Evolutionary conservation across 2,888 invertebrate species (phyloP), one percentile per base, ranked within the genome.

Genomic region (Cynaeus angustus): DNA sequence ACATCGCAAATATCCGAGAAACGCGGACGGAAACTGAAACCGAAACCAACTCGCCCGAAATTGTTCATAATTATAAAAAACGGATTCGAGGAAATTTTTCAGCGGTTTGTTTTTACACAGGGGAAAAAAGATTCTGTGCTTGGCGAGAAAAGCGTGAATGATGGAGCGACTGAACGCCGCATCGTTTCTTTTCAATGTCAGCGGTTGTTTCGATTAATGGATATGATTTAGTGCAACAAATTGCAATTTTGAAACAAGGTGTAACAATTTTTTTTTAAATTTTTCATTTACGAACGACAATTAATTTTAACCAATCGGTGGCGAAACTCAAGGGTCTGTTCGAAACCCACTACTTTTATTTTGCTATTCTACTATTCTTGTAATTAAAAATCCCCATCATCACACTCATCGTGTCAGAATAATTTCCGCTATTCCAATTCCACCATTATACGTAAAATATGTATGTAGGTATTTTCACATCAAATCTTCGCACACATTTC

Each of bases 21-120:
- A 48, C 48, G 48, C 48, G 53, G 13, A 21, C 26, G 43, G 56
- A 56, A 56, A 52, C 26, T 41, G 56, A 56, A 56, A 52, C 33
- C 9, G 30, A 43, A 58, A 43, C 28, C 12, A 41, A 58, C 14
- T 4, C 26, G 8, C 5, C 37, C 1, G 33, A 56, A 56, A 56
- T 55, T 56, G 16, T 16, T 30, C 46, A 41, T 56, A 38, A 56
- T 38, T 56, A 21, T 7, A 41, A 41, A 41, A 41, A 41, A 41
- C 21, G 53, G 28, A 37, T 37, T 30, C 52, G 3, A 5, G 9
- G 14, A 30, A 52, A 30, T 14, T 46, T 46, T 50, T 50, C 50
- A 16, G 13, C 26, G 50, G 21, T 26, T 48, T 21, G 13, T 46
- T 14, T 43, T 43, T 43, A 43, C 43, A 10, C 10, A 1, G 1